Conservation (phyloP, 1,140 invertebrate species). For the Elysia chlorotica region DNA sequence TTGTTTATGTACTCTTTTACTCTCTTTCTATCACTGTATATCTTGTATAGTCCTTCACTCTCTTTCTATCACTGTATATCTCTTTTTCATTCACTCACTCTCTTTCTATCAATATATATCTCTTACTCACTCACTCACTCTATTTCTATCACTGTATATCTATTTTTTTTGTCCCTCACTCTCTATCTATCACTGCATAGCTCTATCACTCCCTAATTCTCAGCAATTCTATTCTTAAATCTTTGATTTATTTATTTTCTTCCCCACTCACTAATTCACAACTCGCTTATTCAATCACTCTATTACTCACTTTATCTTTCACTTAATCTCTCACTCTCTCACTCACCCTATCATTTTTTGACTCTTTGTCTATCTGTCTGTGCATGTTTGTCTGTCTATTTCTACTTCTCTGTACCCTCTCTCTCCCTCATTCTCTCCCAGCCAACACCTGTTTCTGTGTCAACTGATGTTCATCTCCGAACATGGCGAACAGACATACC, state of each 20-base stretch:
- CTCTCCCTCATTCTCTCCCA: no score
- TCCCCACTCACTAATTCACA: not conserved
- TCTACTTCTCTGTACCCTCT: not conserved
- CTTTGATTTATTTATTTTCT: not conserved
- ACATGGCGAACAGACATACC: no score
- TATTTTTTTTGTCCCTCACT: no score
- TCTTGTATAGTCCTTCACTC: no score
- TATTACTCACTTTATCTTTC: not conserved
- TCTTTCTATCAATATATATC: not conserved
- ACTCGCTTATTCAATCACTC: no score
- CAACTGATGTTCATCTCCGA: not conserved
- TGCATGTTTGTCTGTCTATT: not conserved
- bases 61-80: not conserved
- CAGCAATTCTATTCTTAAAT: not conserved
- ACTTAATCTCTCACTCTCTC: not conserved
- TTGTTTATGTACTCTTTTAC: not conserved
- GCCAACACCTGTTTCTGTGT: not conserved
- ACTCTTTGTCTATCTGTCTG: not conserved
- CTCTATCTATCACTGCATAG: not conserved
- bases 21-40: no score
- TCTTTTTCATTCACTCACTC: not conserved
- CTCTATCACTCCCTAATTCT: not conserved
- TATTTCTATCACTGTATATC: not conserved
- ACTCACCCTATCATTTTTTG: not conserved
- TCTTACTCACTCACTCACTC: not conserved